phyloP scores from a whole-genome alignment of 1,140 invertebrate genomes.

The Eriosoma lanigerum region DNA sequence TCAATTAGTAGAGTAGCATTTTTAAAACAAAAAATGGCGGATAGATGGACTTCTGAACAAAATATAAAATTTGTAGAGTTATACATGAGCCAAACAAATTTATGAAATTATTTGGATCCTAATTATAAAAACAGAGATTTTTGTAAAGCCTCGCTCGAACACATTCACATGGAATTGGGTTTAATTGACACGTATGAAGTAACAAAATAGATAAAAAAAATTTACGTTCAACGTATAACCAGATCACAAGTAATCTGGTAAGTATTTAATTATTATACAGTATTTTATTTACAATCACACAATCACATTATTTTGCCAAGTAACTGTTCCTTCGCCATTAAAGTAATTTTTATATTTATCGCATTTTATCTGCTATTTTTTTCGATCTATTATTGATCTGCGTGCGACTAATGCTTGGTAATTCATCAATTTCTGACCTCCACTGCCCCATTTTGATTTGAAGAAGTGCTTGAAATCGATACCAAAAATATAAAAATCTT shows the following conservation, averaged over 20 bases:
- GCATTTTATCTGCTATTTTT: background rate
- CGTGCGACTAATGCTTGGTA: background rate
- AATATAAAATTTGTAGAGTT: slow-evolving; percentile 4
- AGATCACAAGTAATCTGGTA: background rate
- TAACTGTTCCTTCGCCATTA: background rate
- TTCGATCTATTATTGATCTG: background rate
- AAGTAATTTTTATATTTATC: slow-evolving; percentile 13
- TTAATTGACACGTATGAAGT: slow-evolving; percentile 1
- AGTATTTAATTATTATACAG: slow-evolving; percentile 1
- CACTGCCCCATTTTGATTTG: background rate
- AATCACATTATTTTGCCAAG: background rate
- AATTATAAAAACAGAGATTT: too few relatives aligned
- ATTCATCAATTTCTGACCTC: background rate
- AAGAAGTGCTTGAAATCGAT: too few relatives aligned
- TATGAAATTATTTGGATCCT: background rate
- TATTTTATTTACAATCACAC: slow-evolving; percentile 3
- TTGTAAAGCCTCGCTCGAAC: too few relatives aligned
- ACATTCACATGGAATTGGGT: background rate
- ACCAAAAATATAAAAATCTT: too few relatives aligned
- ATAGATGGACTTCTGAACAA: background rate
- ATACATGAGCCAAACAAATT: background rate
- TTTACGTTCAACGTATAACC: slow-evolving; percentile 5
- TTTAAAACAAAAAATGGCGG: background rate
- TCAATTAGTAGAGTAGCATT: too few relatives aligned
- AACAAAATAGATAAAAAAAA: background rate